Percentiles rank a stretch among this genome's conserved stretches.
Evolutionary conservation across 2,797 vertebrate genomes (phyloP).

Genomic region (Smutsia gigantea): DNA sequence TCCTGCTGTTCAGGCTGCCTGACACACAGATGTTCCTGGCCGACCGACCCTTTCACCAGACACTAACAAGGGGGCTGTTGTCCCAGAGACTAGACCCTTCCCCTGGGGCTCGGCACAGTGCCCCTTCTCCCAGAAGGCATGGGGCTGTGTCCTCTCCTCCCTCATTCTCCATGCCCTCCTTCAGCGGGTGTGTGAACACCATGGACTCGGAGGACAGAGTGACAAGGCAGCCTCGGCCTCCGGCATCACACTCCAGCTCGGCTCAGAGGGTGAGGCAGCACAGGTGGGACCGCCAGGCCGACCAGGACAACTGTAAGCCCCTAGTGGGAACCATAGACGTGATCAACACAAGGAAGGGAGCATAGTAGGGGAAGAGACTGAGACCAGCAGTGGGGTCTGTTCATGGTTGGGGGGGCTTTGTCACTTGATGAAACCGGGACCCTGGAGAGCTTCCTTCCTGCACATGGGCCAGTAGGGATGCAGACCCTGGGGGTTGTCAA

Average conservation of each 20-base stretch:
- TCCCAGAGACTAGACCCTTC: background rate
- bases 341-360: background rate
- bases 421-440: background rate
- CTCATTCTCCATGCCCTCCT: background rate
- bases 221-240: rapidly evolving
- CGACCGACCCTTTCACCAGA: background rate
- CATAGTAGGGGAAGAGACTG: background rate
- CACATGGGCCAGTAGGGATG: too few relatives aligned
- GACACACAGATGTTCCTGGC: background rate
- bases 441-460: background rate
- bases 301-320: background rate
- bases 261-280: background rate
- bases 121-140: background rate
- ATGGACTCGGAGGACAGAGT: background rate
- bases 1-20: too few relatives aligned
- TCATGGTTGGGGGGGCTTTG: too few relatives aligned
- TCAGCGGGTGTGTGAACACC: rapidly evolving
- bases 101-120: background rate
- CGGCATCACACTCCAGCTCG: background rate
- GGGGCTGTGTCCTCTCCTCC: too few relatives aligned
- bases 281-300: background rate
- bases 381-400: background rate
- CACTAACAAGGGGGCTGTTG: background rate
- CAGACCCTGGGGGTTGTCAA: too few relatives aligned
- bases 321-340: rapidly evolving